Conservation (phyloP, 1,140 invertebrate genomes). For the Dysdera silvatica region DNA sequence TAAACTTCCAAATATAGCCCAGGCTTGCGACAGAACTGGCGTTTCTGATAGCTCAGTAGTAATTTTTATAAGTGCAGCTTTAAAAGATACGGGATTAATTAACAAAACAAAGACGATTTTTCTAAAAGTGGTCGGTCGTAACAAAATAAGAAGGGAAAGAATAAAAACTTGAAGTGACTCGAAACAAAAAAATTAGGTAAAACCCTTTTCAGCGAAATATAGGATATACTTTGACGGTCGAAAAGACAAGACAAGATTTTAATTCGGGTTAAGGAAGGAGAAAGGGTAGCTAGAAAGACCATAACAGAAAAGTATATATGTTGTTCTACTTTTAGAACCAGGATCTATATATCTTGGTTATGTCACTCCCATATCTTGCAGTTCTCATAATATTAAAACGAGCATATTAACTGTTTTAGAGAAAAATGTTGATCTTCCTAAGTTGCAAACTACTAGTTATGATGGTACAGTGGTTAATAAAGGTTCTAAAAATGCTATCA, state of each 20-base stretch:
- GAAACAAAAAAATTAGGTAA: neutral
- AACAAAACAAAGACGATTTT: neutral
- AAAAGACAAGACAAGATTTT: neutral
- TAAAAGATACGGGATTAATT: neutral
- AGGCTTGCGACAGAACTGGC: neutral
- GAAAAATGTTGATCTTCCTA: neutral
- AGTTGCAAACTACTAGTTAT: neutral
- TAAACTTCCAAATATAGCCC: slow-evolving; percentile 3
- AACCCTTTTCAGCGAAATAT: neutral
- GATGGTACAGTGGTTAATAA: neutral
- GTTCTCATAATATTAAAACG: neutral
- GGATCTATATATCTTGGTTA: neutral
- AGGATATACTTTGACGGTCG: neutral
- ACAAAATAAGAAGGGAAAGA: neutral
- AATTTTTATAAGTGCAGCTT: neutral
- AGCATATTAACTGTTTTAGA: neutral
- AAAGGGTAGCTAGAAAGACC: neutral
- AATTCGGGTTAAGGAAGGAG: neutral
- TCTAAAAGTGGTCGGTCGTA: neutral
- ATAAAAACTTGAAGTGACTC: neutral
- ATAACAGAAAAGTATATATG: neutral
- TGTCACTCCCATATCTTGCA: neutral
- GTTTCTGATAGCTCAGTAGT: neutral
- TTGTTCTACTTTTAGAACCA: neutral
- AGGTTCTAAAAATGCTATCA: neutral